Conservation (phyloP, 2,797 vertebrate genomes). For the Pipistrellus kuhlii region DNA sequence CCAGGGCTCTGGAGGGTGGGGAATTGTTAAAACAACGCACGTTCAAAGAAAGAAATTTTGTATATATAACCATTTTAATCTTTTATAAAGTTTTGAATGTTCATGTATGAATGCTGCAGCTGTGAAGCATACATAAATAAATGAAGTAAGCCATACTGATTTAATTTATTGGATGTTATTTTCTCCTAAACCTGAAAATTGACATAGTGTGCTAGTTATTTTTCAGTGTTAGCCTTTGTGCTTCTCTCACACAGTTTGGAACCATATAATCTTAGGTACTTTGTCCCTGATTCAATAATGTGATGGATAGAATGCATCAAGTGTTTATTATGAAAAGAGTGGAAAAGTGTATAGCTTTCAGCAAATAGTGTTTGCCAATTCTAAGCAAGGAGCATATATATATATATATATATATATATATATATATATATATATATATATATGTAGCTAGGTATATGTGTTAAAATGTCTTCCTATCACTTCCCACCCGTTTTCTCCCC, state of each 20-base stretch:
- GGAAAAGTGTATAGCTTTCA: conserved; percentile 77
- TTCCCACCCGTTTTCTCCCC: conserved; percentile 41
- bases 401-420: conserved; percentile 77
- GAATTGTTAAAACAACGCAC: conserved; percentile 84
- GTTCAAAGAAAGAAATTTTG: conserved; percentile 90
- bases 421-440: conserved; percentile 78
- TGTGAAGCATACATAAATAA: conserved; percentile 91
- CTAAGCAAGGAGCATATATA: conserved; percentile 79
- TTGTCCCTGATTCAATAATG: conserved; percentile 80
- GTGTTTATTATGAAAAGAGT: conserved; percentile 77
- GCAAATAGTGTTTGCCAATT: conserved; percentile 82
- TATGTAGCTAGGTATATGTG: conserved; percentile 71
- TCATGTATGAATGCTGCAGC: conserved; percentile 91
- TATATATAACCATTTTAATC: conserved; percentile 94
- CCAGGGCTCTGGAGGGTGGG: conserved; percentile 81
- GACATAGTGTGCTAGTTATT: conserved; percentile 86
- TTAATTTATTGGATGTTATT: conserved; percentile 96
- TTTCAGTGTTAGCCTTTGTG: conserved; percentile 86
- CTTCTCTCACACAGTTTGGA: conserved; percentile 81
- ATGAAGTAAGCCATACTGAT: conserved; percentile 92
- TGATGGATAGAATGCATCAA: conserved; percentile 73
- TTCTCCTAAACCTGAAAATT: conserved; percentile 89
- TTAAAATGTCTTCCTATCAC: conserved; percentile 72
- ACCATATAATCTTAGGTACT: conserved; percentile 80
- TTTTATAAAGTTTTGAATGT: conserved; percentile 93